Base-by-base conservation (phyloP, 2,888 invertebrate species). In the Cerastis rubricosa region DNA sequence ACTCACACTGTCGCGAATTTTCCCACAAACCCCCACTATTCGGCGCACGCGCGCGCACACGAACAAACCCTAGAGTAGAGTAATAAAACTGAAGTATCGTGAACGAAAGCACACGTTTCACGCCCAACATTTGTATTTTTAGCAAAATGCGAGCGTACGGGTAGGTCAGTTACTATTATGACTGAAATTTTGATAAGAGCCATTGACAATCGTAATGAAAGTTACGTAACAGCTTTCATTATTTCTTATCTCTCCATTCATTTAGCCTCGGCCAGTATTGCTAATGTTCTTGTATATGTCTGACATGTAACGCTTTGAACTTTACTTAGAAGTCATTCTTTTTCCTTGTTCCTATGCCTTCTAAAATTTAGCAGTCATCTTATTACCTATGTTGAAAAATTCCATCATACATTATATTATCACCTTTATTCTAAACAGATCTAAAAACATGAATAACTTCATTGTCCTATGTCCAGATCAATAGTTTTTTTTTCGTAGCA, bases 151-250 rank as follows among this genome's bases (percentile, higher is more conserved):
- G 88, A 90, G 90, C 91, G 93, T 95, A 93, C 92, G 94, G 93
- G 93, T 96, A 96, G 96, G 96, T 96, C 96, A 96, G 96, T 95
- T 93, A 94, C 92, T 94, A 92, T 93, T 95, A 93, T 94, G 94
- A 94, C 94, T 94, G 92, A 92, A 92, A 90, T 88, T 91, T 90
- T 91, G 92, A 93, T 93, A 93, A 93, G 90, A 89, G 76, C 81
- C 85, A 87, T 88, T 89, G 87, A 85, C 81, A 87, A 85, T 89
- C 87, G 86, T 85, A 87, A 88, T 85, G 84, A 88, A 85, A 85
- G 86, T 88, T 88, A 75, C 88, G 86, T 85, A 89, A 88, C 73
- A 83, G 76, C 86, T 88, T 89, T 87, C 85, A 86, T 88, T 85
- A 76, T 83, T 79, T 78, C 84, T 89, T 88, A 87, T 87, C 80